Percentiles rank a stretch among this genome's conserved stretches.
phyloP scores from a whole-genome alignment of 1,140 invertebrate species.

The Drosophila equinoxialis region DNA sequence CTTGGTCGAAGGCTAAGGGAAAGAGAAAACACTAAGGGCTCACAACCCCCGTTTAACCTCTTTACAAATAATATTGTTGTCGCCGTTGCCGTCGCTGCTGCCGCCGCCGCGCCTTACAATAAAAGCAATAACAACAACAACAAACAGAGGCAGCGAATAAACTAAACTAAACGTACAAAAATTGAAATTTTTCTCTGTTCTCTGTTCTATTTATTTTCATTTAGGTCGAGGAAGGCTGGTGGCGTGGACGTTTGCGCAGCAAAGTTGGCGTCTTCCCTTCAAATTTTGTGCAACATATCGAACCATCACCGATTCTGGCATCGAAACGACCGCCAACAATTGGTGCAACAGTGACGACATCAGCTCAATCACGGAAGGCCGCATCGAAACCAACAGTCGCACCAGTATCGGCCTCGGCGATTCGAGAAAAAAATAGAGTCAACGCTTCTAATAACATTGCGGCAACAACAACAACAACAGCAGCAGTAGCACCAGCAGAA shows the following conservation, averaged over 20 bases:
- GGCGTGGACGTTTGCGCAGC: conserved; percentile 90
- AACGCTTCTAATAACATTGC: conserved; percentile 1
- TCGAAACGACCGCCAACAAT: conserved; percentile 76
- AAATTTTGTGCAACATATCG: conserved; percentile 93
- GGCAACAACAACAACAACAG: not conserved
- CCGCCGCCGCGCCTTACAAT: conserved; percentile 23
- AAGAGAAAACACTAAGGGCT: not conserved
- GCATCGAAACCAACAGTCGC: conserved; percentile 28
- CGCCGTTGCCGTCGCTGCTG: not conserved
- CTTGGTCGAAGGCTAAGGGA: conserved; percentile 21
- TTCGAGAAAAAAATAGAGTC: conserved; percentile 6
- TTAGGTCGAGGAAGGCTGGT: conserved; percentile 92
- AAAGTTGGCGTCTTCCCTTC: conserved; percentile 95
- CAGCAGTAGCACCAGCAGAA: not conserved
- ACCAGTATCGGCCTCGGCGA: conserved; percentile 5
- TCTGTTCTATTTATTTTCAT: conserved; percentile 44
- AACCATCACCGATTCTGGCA: conserved; percentile 81
- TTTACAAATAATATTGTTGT: conserved; percentile 61
- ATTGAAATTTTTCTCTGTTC: conserved; percentile 36
- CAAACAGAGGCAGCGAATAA: not conserved
- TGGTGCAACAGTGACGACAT: conserved; percentile 64
- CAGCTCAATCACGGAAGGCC: conserved; percentile 51
- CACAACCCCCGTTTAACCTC: conserved; percentile 73
- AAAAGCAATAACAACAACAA: conserved; percentile 23
- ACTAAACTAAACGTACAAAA: conserved; percentile 1